These are phyloP conservation scores for Dryocosmus kuriphilus DNA, from an alignment of 2,888 invertebrate species.

Conservation along the genomic window DNA sequence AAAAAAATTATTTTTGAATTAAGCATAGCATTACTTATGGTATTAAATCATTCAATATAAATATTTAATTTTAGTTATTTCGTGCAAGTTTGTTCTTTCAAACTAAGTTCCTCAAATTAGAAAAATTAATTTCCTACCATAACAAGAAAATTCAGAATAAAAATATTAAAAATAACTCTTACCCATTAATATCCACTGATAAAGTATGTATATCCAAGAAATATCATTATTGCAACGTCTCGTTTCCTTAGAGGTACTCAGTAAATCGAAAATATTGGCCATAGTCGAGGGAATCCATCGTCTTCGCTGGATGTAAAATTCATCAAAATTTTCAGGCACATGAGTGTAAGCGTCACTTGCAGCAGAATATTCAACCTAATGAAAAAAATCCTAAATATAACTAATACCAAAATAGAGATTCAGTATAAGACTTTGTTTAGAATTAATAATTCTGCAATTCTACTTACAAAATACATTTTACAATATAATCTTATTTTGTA, in stretches of 20 bases:
- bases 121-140: not conserved
- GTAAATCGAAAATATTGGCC: slow-evolving; percentile 94
- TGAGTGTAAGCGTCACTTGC: slow-evolving; percentile 97
- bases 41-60: too few relatives aligned
- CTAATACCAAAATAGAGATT: too few relatives aligned
- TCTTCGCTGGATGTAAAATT: slow-evolving; percentile 96
- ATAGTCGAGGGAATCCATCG: slow-evolving; percentile 98
- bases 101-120: too few relatives aligned
- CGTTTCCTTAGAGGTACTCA: slow-evolving; percentile 87
- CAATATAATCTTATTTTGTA: too few relatives aligned
- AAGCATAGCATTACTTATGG: not conserved
- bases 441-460: too few relatives aligned
- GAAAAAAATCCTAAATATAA: not conserved
- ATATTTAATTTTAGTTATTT: too few relatives aligned
- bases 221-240: slow-evolving; percentile 93
- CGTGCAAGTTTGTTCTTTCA: too few relatives aligned
- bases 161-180: too few relatives aligned
- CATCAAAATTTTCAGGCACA: slow-evolving; percentile 94
- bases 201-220: slow-evolving; percentile 87
- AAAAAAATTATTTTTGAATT: slow-evolving; percentile 7
- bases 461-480: too few relatives aligned
- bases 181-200: slow-evolving; percentile 86
- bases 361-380: slow-evolving; percentile 91
- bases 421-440: too few relatives aligned
- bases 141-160: too few relatives aligned